Base-by-base conservation (phyloP, 1,140 invertebrate species). In the Lasioglossum baleicum region DNA sequence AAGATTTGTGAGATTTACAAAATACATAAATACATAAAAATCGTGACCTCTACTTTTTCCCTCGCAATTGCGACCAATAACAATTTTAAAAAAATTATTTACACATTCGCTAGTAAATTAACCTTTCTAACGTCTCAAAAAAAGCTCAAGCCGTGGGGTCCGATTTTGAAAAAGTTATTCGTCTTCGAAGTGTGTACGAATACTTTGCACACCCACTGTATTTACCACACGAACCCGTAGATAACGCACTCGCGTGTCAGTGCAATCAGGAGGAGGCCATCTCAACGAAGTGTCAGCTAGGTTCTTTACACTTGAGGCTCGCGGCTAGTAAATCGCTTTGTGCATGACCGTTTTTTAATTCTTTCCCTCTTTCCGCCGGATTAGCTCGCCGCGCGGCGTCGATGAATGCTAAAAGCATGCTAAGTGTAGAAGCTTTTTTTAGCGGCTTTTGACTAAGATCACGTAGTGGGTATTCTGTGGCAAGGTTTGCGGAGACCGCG, bases 401-500 rank as follows among this genome's bases (percentile, higher is more conserved):
- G 83, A 73, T 60, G 63, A 85, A 85, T 70, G 80, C 71, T 71
- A 82, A 85, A 75, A 85, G 85, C 85, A 86, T 86, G 85, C 85
- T 90, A 90, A 88, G 87, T 88, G 91, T 92, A 92, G 90, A 90
- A 85, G 90, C 90, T 91, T 91, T 90, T 79, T 88, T 90, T 91
- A 90, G 87, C 88, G 80, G 86, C 89, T 91, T 91, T 91, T 92
- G 87, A 93, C 92, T 93, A 92, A 93, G 90, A 91, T 93, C 92
- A 93, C 89, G 91, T 92, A 93, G 92, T 93, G 92, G 90, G 89
- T 93, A 91, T 93, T 93, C 92, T 94, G 90, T 94, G 90, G 92
- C 91, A 93, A 93, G 96, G 85, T 94, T 98, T 86, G 96, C 96
- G 42, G 97, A 98, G 91, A 98, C 97, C 64, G 95, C 96, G 13